Evolutionary conservation across 2,113 vertebrate species (phyloP).

Genomic region (Micronycteris hirsuta): DNA sequence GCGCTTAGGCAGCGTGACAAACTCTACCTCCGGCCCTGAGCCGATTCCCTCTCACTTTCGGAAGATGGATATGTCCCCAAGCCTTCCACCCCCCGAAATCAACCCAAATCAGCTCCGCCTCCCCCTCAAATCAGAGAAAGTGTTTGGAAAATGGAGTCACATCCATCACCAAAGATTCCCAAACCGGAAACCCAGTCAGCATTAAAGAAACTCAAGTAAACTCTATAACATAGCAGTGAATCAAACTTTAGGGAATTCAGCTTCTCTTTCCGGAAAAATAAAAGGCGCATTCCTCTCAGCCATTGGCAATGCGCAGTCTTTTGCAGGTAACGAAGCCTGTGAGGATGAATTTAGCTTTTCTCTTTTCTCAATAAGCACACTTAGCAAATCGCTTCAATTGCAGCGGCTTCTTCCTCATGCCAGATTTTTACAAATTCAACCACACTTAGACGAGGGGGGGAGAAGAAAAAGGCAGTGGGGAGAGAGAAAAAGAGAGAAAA

Average conservation of each 20-base stretch:
- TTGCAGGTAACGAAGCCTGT: background rate
- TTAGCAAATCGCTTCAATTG: conserved; percentile 6
- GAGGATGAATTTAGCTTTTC: conserved; percentile 27
- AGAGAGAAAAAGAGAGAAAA: background rate
- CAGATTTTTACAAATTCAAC: conserved; percentile 44
- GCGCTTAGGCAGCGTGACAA: background rate
- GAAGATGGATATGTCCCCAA: conserved; percentile 44
- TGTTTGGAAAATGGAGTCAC: conserved; percentile 66
- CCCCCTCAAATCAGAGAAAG: conserved; percentile 65
- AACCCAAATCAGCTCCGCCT: conserved; percentile 67
- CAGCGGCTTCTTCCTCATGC: conserved; percentile 7
- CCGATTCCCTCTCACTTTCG: conserved; percentile 27
- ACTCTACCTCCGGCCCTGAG: background rate
- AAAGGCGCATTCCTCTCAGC: background rate
- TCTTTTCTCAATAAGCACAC: conserved; percentile 51
- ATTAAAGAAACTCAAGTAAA: conserved; percentile 35
- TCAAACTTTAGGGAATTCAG: conserved; percentile 64
- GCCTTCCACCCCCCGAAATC: conserved; percentile 45
- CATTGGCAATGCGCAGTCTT: background rate
- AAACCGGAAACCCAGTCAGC: conserved; percentile 42
- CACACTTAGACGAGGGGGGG: background rate
- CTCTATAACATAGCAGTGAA: background rate
- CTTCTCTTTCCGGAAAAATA: conserved; percentile 54
- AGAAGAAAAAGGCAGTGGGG: background rate
- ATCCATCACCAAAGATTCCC: conserved; percentile 67